A percentile compares a stretch with the other conserved stretches of the same genome.
phyloP scores from a whole-genome alignment of 23 tunicate species.

The Clavelina lepadiformis region DNA sequence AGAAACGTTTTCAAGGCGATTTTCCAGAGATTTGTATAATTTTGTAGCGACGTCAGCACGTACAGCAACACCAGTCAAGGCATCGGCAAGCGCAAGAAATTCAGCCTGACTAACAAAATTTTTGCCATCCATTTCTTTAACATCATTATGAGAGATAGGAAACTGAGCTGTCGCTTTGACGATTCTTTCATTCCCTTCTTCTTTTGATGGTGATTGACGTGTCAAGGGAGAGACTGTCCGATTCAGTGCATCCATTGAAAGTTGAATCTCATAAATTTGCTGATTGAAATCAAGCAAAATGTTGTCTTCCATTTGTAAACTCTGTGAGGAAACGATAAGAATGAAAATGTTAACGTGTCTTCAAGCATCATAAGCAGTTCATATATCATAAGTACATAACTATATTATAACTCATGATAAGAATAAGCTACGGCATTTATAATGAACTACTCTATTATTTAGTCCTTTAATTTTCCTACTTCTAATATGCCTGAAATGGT shows the following conservation, averaged over 20 bases:
- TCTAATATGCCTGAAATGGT: slow-evolving; percentile 34
- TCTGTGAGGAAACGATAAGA: not conserved
- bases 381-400: too few relatives aligned
- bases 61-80: slow-evolving; percentile 10
- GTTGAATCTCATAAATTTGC: slow-evolving; percentile 26
- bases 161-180: not conserved
- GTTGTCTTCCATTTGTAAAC: slow-evolving; percentile 21
- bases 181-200: not conserved
- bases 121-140: not conserved
- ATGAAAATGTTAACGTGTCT: too few relatives aligned
- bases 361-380: too few relatives aligned
- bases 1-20: too few relatives aligned
- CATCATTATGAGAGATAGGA: not conserved
- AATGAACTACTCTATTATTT: too few relatives aligned
- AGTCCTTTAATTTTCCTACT: slow-evolving; percentile 26
- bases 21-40: too few relatives aligned
- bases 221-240: not conserved
- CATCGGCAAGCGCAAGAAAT: slow-evolving; percentile 27
- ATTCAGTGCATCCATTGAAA: slow-evolving; percentile 18
- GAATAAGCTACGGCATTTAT: too few relatives aligned
- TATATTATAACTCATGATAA: too few relatives aligned
- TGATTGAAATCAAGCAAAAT: slow-evolving; percentile 33
- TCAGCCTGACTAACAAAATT: slow-evolving; percentile 21
- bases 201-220: not conserved
- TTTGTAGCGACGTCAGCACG: not conserved